These are phyloP conservation scores for Dendronephthya gigantea DNA, from an alignment of 64 coral and sea anemone species.

Conservation along the genomic window DNA sequence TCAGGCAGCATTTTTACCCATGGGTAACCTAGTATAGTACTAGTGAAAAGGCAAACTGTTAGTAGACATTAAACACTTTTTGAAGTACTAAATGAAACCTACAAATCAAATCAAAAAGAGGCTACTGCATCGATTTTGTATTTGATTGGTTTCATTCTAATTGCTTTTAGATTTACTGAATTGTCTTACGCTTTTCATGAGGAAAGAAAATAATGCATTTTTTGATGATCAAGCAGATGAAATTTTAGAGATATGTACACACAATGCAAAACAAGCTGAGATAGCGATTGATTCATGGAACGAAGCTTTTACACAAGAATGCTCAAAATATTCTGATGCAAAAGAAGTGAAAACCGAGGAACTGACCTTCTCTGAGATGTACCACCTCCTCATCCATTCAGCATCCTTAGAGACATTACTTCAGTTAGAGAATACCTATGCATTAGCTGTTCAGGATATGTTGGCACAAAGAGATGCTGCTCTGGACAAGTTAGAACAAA, in stretches of 20 bases:
- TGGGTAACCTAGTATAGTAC: too few species aligned
- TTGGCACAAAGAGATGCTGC: conserved; percentile 64
- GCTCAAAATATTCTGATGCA: conserved; percentile 48
- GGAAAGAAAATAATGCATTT: background rate
- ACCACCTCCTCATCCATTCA: conserved; percentile 80
- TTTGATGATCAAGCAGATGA: background rate
- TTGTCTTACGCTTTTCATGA: background rate
- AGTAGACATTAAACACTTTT: too few species aligned
- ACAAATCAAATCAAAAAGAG: too few species aligned
- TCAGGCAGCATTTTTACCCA: too few species aligned
- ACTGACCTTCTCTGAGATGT: conserved; percentile 77
- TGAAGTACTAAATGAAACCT: too few species aligned
- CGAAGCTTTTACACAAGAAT: conserved; percentile 77
- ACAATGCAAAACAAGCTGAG: background rate
- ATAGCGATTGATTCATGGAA: conserved; percentile 37
- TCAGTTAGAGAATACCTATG: conserved; percentile 92
- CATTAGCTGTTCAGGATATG: conserved; percentile 76
- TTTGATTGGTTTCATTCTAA: too few species aligned
- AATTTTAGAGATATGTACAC: background rate
- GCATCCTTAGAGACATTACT: conserved; percentile 85
- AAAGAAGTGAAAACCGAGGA: conserved; percentile 66
- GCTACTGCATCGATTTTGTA: too few species aligned
- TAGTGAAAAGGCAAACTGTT: too few species aligned
- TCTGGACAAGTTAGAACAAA: conserved; percentile 68
- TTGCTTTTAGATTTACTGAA: background rate